Evolutionary conservation across 2,113 vertebrate species (phyloP).

Genomic region (Eubucco bourcierii): DNA sequence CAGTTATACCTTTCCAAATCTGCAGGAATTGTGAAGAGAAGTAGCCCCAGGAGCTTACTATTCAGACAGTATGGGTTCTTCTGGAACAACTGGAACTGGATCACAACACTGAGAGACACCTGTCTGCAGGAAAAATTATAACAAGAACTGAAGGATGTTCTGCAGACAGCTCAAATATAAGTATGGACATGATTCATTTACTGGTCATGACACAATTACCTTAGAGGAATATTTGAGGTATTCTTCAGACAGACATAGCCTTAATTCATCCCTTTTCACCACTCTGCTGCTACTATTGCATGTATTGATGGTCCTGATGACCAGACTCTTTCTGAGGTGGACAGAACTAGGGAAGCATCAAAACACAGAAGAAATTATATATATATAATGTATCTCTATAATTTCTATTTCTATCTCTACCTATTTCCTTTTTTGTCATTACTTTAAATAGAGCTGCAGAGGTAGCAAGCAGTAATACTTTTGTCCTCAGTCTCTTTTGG

Average conservation of each 20-base stretch:
- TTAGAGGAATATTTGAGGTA: neutral
- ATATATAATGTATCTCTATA: no score
- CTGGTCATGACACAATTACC: neutral
- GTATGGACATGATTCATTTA: no score
- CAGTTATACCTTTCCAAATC: neutral
- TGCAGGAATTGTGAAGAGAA: neutral
- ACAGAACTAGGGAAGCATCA: neutral
- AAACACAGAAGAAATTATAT: neutral
- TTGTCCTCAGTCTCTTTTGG: neutral
- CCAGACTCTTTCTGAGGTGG: neutral
- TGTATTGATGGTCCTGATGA: neutral
- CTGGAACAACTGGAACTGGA: neutral
- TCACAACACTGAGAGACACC: neutral
- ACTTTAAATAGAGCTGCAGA: neutral
- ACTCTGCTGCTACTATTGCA: neutral
- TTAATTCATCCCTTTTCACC: neutral
- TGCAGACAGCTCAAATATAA: neutral
- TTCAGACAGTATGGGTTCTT: neutral
- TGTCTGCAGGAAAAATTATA: neutral
- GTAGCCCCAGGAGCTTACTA: neutral
- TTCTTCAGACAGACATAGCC: neutral
- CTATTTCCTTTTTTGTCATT: neutral
- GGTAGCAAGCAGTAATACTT: neutral
- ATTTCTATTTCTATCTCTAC: neutral
- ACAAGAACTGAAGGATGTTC: neutral